phyloP scores from a whole-genome alignment of 1,140 invertebrate genomes.

The Macrostomum lignano region DNA sequence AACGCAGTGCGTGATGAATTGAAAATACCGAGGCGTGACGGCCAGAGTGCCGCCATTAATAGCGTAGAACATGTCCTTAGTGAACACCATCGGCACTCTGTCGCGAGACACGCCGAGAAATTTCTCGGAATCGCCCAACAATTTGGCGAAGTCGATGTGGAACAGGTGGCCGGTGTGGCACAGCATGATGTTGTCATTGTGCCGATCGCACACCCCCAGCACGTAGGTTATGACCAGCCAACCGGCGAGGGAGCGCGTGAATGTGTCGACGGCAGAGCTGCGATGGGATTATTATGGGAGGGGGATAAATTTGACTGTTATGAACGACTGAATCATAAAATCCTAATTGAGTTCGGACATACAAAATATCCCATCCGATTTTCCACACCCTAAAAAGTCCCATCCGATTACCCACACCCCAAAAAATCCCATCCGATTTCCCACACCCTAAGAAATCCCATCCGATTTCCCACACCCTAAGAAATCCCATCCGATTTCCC shows the following conservation, averaged over 20 bases:
- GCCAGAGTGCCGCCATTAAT: slow-evolving; percentile 79
- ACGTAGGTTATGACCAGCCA: slow-evolving; percentile 96
- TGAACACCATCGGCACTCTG: slow-evolving; percentile 88
- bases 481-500: too few species aligned
- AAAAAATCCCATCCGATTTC: too few species aligned
- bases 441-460: too few species aligned
- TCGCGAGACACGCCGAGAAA: slow-evolving; percentile 78
- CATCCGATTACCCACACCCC: too few species aligned
- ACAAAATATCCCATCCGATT: too few species aligned
- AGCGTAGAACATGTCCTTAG: slow-evolving; percentile 91
- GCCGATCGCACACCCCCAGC: slow-evolving; percentile 79
- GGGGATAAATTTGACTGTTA: too few species aligned
- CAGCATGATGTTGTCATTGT: slow-evolving; percentile 78
- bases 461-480: too few species aligned
- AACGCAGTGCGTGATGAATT: slow-evolving; percentile 86
- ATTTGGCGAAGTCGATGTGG: slow-evolving; percentile 97
- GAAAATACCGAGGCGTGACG: slow-evolving; percentile 79
- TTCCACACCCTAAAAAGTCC: too few species aligned
- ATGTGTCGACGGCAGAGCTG: too few species aligned
- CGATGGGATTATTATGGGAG: too few species aligned
- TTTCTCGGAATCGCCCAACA: slow-evolving; percentile 85
- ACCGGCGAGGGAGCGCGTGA: slow-evolving; percentile 37
- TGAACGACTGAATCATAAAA: too few species aligned
- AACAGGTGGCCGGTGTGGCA: slow-evolving; percentile 73
- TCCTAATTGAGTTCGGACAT: too few species aligned